Base-by-base conservation (phyloP, 2,113 vertebrate genomes). In the Pelusios castaneus region DNA sequence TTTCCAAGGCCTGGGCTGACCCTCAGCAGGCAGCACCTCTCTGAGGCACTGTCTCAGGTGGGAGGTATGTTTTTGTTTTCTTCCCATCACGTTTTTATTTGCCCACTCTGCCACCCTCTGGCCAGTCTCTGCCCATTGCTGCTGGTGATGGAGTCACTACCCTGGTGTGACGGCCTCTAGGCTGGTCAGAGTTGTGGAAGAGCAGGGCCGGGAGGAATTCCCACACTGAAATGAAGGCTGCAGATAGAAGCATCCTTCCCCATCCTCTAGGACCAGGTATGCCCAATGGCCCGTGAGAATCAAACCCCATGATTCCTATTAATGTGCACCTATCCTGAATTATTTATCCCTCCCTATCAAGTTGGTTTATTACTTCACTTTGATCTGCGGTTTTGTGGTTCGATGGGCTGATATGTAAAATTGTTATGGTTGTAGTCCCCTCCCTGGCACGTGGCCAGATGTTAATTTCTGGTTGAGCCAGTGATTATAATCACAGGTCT, bases 221-320 rank as follows among this genome's bases (percentile, higher is more conserved):
- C 17, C 34, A 3, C 8, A 17, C 31, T 19, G 60, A 34, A 63
- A 63, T 17, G 31, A 34, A 67, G 63, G 4, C 17, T 9, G 17
- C 63, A 9, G 8, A n/a, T n/a, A 19, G 31, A n/a, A 10, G 34
- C 17, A 38, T n/a, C 34, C 34, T 67, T n/a, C 63, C 34, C 4
- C 17, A 67, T 63, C 60, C 60, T 63, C 60, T 63, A 8, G 31
- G 60, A 63, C 60, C 31, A 34, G 60, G 14, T 19, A 63, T 16
- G 31, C 6, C 82, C 31, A 19, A 5, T 41, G 67, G 43, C 45
- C 25, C 1, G 0, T 2, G 12, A 75, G 27, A 31, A 34, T n/a
- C 12, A 2, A 60, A 77, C 29, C 17, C 34, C 89, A n/a, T n/a
- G 5, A 3, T 41, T 80, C 14, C 79, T 60, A n/a, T 1, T 31